A percentile compares a stretch with the other conserved stretches of the same genome.
phyloP scores from a whole-genome alignment of 92 coral and sea anemone genomes.

The Porites divaricata region DNA sequence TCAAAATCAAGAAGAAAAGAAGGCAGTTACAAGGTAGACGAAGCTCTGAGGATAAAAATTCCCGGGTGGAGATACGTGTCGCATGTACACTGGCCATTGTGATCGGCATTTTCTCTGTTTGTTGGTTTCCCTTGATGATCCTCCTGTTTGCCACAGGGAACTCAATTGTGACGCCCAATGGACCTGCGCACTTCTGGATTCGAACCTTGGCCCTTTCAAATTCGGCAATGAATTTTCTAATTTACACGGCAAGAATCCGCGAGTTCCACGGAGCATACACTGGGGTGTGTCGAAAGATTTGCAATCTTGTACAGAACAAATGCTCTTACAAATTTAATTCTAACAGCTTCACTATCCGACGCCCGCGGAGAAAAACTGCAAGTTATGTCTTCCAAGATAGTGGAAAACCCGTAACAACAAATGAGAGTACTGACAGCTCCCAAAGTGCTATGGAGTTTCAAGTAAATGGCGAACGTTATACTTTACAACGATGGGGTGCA shows the following conservation, averaged over 20 bases:
- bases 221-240: not conserved
- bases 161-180: not conserved
- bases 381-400: not conserved
- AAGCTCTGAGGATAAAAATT: not conserved
- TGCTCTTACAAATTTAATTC: not conserved
- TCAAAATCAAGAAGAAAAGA: not conserved
- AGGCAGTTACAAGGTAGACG: not conserved
- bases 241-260: conserved; percentile 22
- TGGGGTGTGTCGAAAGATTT: not conserved
- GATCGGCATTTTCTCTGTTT: conserved; percentile 40
- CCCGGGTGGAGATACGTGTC: conserved; percentile 45
- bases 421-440: not conserved
- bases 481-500: not conserved
- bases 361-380: not conserved
- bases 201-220: conserved; percentile 43
- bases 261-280: conserved; percentile 9
- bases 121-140: conserved; percentile 42
- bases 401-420: not conserved
- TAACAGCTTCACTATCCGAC: not conserved
- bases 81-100: conserved; percentile 50
- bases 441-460: not conserved
- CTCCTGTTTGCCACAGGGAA: conserved; percentile 19
- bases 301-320: not conserved
- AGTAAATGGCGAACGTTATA: not conserved
- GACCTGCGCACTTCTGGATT: conserved; percentile 47